Base-by-base conservation (phyloP, 2,113 vertebrate species). In the Probosciger aterrimus region DNA sequence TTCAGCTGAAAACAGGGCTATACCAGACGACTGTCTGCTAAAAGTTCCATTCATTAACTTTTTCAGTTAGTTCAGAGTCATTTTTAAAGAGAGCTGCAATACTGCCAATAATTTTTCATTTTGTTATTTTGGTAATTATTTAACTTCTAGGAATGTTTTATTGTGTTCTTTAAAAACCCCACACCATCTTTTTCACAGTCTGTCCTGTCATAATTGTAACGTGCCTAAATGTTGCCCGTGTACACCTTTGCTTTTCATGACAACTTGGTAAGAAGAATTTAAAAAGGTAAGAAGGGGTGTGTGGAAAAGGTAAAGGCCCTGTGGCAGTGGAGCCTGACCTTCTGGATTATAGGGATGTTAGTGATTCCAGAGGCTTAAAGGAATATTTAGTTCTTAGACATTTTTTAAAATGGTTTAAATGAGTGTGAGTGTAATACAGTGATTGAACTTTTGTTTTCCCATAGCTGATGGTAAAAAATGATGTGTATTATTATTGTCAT, bases 141-240 rank as follows among this genome's bases (percentile, higher is more conserved):
- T 22, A 73, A 11, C 13, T 43, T 71, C 18, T 28, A 33, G 6
- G 25, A 41, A 68, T 11, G 5, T 37, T 9, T 20, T 65, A 5
- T 1, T 5, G 4, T 11, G 3, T 43, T 69, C 9, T 64, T 65
- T 11, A 31, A 60, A 90, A 76, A 64, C 5, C 1, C 0, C 17
- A 7, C 7, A 22, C 14, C 39, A 46, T 18, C 5, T 27, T 63
- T 84, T 71, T 28, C 41, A 70, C 7, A 1, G 1, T 43, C 27
- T 37, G 18, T 31, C 18, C 24, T 1, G 1, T 49, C 31, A 22
- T 37, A 57, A 53, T 18, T n/a, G 4, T 49, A 73, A 46, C 5
- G 18, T 47, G 9, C 50, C 43, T 49, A 41, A 37, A 49, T 49
- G 17, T 9, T 73, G 31, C 10, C 23, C 25, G 17, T 19, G 10